Base-by-base conservation (phyloP, 2,113 vertebrate species). In the Tetraodon nigroviridis region DNA sequence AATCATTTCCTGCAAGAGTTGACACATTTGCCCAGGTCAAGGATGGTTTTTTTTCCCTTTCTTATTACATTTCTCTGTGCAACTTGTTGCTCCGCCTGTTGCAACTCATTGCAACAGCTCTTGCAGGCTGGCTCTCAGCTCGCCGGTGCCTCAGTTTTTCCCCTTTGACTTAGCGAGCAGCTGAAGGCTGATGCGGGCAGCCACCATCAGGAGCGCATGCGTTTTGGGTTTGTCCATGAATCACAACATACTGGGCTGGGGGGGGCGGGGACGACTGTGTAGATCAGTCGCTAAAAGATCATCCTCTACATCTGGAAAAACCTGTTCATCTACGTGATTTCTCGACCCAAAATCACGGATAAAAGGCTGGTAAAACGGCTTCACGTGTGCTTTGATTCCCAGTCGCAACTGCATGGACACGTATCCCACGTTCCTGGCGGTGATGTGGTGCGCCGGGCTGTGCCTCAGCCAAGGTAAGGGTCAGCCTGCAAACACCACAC, bases 361-460 rank as follows among this genome's bases (percentile, higher is more conserved):
- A 37, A 37, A 32, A 10, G 6, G 29, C 8, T 32, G 29, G 29
- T 7, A 32, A 45, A 45, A 45, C 2, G 14, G 44, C n/a, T 17
- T 16, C 44, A n/a, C 7, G 6, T 63, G 47, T 51, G 16, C 2
- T 7, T 53, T 61, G 73, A 76, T 80, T 17, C n/a, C n/a, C 70
- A 98, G 96, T 58, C 94, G 94, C 52, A 98, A 98, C 90, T 98
- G 95, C 0, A 93, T 93, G 62, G 94, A 97, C 0, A 70, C 93
- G 0, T 98, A 98, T 47, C 91, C 96, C 1, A 97, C 95, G 0
- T 98, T 98, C 78, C 91, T 98, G 0, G 95, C 89, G 0, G 81
- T 95, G 62, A 92, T 98, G 75, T 98, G 96, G 96, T 93, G 91
- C 2, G 95, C 94, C 0, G 95, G 95, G 4, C 71, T 98, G 17